Conservation (phyloP, 2,797 vertebrate genomes). For the Steatocranus sp. region DNA sequence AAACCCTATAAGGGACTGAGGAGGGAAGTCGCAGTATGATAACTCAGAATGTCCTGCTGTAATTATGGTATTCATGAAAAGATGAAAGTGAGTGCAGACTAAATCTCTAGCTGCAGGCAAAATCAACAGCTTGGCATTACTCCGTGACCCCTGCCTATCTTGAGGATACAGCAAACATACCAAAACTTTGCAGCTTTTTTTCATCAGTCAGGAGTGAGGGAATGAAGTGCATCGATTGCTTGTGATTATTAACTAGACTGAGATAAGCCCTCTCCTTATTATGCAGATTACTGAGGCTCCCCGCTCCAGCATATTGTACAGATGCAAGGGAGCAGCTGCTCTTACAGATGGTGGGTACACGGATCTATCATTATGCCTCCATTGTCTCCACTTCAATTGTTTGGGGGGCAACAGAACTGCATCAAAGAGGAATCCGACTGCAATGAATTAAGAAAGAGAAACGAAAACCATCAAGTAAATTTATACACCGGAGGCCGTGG, state of each 20-base stretch:
- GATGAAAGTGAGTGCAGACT: conserved; percentile 69
- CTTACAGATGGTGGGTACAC: conserved; percentile 99
- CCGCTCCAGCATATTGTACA: conserved; percentile 99
- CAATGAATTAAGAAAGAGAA: conserved; percentile 84
- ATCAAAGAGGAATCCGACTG: conserved; percentile 90
- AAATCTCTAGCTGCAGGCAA: conserved; percentile 79
- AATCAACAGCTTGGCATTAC: conserved; percentile 80
- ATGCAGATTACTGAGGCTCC: conserved; percentile 99
- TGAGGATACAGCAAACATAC: conserved; percentile 75
- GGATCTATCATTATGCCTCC: conserved; percentile 99
- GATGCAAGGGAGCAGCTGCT: conserved; percentile 99
- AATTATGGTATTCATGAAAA: conserved; percentile 77
- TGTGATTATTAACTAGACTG: conserved; percentile 99
- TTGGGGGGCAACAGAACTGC: conserved; percentile 85
- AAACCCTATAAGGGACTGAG: conserved; percentile 30
- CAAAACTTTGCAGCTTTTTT: conserved; percentile 79
- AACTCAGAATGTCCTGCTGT: conserved; percentile 62
- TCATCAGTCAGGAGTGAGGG: conserved; percentile 83
- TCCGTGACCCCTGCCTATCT: conserved; percentile 81
- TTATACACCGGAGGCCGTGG: conserved; percentile 82
- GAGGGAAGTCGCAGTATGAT: conserved; percentile 58
- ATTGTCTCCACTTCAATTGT: conserved; percentile 98
- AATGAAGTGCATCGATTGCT: conserved; percentile 98
- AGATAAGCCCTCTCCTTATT: conserved; percentile 99
- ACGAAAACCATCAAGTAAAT: conserved; percentile 80